Base-by-base conservation (phyloP, 37 sponge, comb jelly and placozoan genomes). In the Ephydatia muelleri region DNA sequence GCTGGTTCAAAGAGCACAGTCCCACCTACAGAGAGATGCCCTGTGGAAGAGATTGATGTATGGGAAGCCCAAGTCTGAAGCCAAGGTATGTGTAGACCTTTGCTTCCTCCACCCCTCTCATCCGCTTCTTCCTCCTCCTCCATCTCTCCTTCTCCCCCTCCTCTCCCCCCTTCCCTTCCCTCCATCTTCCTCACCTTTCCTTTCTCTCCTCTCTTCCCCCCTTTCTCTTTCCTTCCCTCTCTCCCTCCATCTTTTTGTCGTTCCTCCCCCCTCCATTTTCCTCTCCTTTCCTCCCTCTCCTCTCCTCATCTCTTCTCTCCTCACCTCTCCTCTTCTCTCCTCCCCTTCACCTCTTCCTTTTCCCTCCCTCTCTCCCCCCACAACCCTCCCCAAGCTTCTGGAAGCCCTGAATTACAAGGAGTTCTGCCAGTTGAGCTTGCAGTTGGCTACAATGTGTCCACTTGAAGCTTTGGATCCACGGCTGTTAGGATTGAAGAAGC, bases 41-140 rank as follows among this genome's bases (percentile, higher is more conserved):
- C 86, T 92, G 16, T 92, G 93, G 93, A 92, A 92, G 80, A 88
- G 89, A 43, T 40, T 92, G 72, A 34, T 92, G 35, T 92, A 92
- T 79, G 93, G 93, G 25, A 49, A 71, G 11, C 34, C 30, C 30
- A 14, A 57, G 28, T 27, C 28, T 21, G 68, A 72, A 33, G n/a
- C 39, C 0, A 39, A 68, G 26, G 39, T n/a, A 70, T 26, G 1
- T 6, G 38, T 66, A 23, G 66, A 2, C 67, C 3, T 32, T 28
- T 3, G 27, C 2, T n/a, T 8, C 3, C 3, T n/a, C 3, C 6
- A 29, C 14, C 47, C 16, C 3, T n/a, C n/a, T 12, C 67, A 64
- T 32, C 34, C 1, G 27, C 2, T n/a, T 8, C 3, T 34, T n/a
- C 3, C 6, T 29, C 14, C 47, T 26, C 3, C 26, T 79, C 65